Base-by-base conservation (phyloP, 2,113 vertebrate species). In the Coturnix japonica region DNA sequence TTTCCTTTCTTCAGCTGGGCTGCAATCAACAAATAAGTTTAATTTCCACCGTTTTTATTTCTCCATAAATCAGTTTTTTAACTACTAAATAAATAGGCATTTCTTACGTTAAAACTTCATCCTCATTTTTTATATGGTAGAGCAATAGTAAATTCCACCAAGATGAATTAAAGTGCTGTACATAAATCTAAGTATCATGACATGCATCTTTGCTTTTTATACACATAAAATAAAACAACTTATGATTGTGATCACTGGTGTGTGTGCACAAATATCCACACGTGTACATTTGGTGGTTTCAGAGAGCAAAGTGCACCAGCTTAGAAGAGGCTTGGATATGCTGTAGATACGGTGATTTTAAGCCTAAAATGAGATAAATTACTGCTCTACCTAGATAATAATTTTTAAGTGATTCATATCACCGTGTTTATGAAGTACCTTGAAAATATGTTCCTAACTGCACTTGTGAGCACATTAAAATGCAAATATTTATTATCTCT, bases 51-150 rank as follows among this genome's bases (percentile, higher is more conserved):
- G 39, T 41, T 73, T 88, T 73, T 63, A 67, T 87, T 79, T 65
- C 31, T 79, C 49, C n/a, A 3, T 69, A 74, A 90, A 83, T 56
- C 64, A 85, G 43, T 76, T 95, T 95, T 87, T 74, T 78, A 74
- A 61, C 63, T 78, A 31, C 17, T 39, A 78, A 73, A 89, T 37
- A 78, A 65, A 84, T 5, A 65, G 30, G 30, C 22, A 67, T 43
- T 81, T 67, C 13, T 2, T 47, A 22, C 4, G 3, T 49, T 76
- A 70, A 95, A 95, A 81, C 9, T 63, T 28, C 30, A 83, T 12
- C 20, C 53, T 4, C 2, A 28, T n/a, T 77, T 87, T 87, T 71
- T 67, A 23, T 46, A 59, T 20, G 53, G 5, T 33, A 30, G 7
- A 70, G 37, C 64, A 10, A 4, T 69, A 69, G 25, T 7, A 61